These are phyloP conservation scores for Actenoides hombroni DNA, from an alignment of 2,113 vertebrate species.

Conservation along the genomic window DNA sequence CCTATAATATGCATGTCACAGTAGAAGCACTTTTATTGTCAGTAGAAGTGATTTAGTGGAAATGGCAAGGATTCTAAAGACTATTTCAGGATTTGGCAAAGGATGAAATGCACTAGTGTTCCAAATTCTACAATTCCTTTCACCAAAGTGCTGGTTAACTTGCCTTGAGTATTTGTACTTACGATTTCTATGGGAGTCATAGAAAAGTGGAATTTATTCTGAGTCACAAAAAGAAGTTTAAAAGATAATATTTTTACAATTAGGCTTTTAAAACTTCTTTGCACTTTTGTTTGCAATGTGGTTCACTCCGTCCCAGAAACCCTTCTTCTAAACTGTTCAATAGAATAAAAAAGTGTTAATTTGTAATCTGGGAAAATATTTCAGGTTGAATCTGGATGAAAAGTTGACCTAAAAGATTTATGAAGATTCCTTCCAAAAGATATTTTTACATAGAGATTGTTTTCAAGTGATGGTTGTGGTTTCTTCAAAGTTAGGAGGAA, in stretches of 20 bases:
- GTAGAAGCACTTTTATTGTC: too few relatives aligned
- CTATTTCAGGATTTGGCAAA: neutral
- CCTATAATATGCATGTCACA: rapidly evolving
- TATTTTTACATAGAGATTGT: neutral
- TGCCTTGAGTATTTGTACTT: neutral
- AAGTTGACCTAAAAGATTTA: neutral
- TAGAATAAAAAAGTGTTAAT: neutral
- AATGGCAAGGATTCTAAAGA: neutral
- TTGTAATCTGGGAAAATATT: neutral
- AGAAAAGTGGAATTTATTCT: neutral
- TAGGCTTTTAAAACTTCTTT: neutral
- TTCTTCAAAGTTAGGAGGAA: neutral
- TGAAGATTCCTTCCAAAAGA: neutral
- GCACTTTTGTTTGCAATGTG: neutral
- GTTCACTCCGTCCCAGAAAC: neutral
- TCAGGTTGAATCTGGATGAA: neutral
- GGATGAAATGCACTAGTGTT: neutral
- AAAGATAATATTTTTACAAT: neutral
- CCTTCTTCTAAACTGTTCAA: neutral
- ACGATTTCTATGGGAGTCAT: neutral
- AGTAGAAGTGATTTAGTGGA: neutral
- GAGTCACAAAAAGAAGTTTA: neutral
- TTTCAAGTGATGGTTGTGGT: neutral
- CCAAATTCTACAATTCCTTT: neutral
- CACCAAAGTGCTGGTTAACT: neutral